These are phyloP conservation scores for Ommatoiulus sabulosus DNA, from an alignment of 2,888 invertebrate species.

Conservation along the genomic window DNA sequence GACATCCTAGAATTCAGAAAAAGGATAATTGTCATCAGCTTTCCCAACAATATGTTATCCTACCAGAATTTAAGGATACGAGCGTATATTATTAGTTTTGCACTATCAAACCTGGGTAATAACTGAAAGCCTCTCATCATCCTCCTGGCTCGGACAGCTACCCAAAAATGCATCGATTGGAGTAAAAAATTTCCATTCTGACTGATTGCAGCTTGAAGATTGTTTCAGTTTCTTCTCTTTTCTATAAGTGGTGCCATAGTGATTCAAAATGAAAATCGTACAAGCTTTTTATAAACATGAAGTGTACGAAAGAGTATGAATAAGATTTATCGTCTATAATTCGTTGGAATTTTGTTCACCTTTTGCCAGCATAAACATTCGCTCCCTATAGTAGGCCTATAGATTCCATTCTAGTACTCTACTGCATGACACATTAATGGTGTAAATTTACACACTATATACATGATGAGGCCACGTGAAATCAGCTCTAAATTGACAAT, in stretches of 20 bases:
- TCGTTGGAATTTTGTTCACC: no score
- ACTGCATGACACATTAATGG: no score
- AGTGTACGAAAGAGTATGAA: no score
- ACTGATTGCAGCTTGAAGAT: not conserved
- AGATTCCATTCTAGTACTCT: no score
- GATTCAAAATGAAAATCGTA: no score
- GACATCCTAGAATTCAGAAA: not conserved
- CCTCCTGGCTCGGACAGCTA: not conserved
- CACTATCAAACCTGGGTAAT: not conserved
- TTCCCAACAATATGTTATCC: not conserved
- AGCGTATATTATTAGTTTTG: not conserved
- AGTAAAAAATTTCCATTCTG: slow-evolving; percentile 32
- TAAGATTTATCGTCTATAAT: no score
- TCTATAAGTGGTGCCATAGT: not conserved
- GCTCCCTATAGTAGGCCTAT: no score
- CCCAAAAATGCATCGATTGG: slow-evolving; percentile 1
- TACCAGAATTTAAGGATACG: not conserved
- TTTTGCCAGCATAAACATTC: no score
- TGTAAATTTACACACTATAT: no score
- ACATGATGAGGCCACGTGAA: no score
- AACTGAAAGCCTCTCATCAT: not conserved
- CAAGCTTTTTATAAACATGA: no score
- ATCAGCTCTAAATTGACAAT: not conserved
- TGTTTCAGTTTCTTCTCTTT: not conserved
- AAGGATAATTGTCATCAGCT: not conserved